A percentile compares a stretch with the other conserved stretches of the same genome.
These are phyloP conservation scores for Cephus pygmeus DNA, from an alignment of 2,888 invertebrate genomes.

Conservation along the genomic window DNA sequence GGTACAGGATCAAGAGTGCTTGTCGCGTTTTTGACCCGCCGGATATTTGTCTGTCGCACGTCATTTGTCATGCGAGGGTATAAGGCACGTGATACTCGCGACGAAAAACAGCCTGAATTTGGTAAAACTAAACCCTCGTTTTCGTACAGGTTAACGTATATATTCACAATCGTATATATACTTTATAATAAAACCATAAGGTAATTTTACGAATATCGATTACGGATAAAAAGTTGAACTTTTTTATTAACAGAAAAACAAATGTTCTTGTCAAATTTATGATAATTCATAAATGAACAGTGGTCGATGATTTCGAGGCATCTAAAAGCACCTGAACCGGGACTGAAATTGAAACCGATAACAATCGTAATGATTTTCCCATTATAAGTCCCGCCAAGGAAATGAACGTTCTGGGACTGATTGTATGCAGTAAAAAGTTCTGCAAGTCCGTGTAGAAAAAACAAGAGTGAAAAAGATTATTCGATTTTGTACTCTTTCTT, in stretches of 20 bases:
- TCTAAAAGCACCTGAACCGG: neutral
- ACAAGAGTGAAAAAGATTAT: neutral
- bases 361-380: conserved; percentile 13
- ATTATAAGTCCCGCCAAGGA: conserved; percentile 16
- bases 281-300: too few species aligned
- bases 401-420: conserved; percentile 15
- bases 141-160: neutral
- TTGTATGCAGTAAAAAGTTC: conserved; percentile 5
- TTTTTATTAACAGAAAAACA: neutral
- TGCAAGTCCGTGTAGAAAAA: neutral
- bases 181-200: neutral
- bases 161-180: neutral
- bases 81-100: conserved; percentile 13
- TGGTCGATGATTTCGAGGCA: neutral
- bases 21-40: conserved; percentile 46
- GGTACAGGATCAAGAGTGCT: conserved; percentile 21
- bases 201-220: neutral
- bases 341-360: conserved; percentile 16
- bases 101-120: conserved; percentile 24
- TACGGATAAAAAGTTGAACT: neutral
- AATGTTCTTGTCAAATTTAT: too few species aligned
- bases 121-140: neutral
- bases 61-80: conserved; percentile 48
- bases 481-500: conserved; percentile 15
- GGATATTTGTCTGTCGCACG: conserved; percentile 49